Evolutionary conservation across 2,113 vertebrate genomes (phyloP), one percentile per base, ranked within the genome.

Genomic region (Pluvianellus socialis): DNA sequence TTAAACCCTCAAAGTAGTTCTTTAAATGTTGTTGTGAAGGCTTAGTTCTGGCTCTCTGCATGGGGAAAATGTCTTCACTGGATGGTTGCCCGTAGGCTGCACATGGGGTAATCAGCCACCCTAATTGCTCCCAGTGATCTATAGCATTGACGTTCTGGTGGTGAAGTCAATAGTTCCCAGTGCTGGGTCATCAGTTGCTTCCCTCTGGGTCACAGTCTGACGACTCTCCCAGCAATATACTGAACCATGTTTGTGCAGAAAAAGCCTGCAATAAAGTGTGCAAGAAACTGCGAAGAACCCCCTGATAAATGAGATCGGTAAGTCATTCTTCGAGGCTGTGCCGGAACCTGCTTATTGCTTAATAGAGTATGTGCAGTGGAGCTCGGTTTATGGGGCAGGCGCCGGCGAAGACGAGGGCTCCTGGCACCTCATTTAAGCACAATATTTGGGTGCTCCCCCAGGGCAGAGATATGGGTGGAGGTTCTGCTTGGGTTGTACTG

Each of bases 131-230:
- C 76, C 1, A 8, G 65, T 38, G 86, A 75, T 65, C 91, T 89
- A 55, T 79, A 79, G 83, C 81, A 61, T 74, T 14, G 92, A 74
- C 2, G 13, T 58, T 40, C 45, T 70, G 80, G 40, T 77, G 76
- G 38, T 1, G 3, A 66, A 91, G 80, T 45, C 86, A 53, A 72
- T 44, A 89, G 95, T 33, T 79, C 62, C 66, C 50, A 45, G 86
- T 12, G 53, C 80, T 53, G 95, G 95, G 68, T 94, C 90, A 74
- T 47, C 91, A 80, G 58, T 87, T 70, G 58, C 71, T 87, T 84
- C 90, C 76, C 75, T 83, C 71, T 58, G 91, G 88, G 94, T 92
- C 94, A 85, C 88, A 96, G 95, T 65, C 95, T 89, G 90, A 66
- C 87, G 83, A 17, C 66, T 92, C 83, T 70, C 44, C 86, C 94